These are phyloP conservation scores for Drosophila paranaensis DNA, from an alignment of 2,888 invertebrate species.

Conservation along the genomic window DNA sequence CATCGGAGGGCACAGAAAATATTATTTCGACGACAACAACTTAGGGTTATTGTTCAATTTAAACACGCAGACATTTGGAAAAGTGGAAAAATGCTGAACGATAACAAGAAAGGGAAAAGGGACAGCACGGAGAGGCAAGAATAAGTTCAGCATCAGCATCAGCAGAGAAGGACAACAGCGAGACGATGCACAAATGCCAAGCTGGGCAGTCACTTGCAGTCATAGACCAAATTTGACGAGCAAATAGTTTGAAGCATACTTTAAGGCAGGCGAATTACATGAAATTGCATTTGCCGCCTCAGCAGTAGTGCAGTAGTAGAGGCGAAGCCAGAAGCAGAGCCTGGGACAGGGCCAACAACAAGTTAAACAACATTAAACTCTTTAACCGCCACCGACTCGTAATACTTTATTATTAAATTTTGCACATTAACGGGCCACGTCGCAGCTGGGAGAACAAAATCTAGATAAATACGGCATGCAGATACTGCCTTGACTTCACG, in stretches of 20 bases:
- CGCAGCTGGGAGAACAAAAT: conserved; percentile 69
- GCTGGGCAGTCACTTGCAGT: conserved; percentile 66
- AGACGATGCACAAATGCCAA: conserved; percentile 36
- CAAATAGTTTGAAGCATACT: conserved; percentile 58
- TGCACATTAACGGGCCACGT: conserved; percentile 67
- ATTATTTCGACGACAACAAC: conserved; percentile 79
- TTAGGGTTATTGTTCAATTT: conserved; percentile 80
- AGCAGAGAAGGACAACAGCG: conserved; percentile 39
- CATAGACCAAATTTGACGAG: conserved; percentile 60
- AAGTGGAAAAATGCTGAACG: conserved; percentile 54
- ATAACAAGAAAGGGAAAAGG: conserved; percentile 6
- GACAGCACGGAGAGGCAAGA: conserved; percentile 1
- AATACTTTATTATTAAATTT: conserved; percentile 79
- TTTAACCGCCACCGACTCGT: conserved; percentile 64
- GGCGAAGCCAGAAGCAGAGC: background rate
- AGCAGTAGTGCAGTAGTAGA: conserved; percentile 22
- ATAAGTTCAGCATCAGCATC: conserved; percentile 35
- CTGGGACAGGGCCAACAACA: conserved; percentile 7
- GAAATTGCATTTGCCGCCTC: conserved; percentile 48
- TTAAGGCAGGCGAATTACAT: conserved; percentile 53
- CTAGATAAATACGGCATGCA: conserved; percentile 74
- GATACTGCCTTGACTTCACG: conserved; percentile 42
- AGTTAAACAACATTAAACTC: conserved; percentile 65
- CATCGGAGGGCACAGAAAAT: conserved; percentile 72
- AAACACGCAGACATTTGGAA: conserved; percentile 70